Base-by-base conservation (phyloP, 2,888 invertebrate species). In the Brachyptera putata region DNA sequence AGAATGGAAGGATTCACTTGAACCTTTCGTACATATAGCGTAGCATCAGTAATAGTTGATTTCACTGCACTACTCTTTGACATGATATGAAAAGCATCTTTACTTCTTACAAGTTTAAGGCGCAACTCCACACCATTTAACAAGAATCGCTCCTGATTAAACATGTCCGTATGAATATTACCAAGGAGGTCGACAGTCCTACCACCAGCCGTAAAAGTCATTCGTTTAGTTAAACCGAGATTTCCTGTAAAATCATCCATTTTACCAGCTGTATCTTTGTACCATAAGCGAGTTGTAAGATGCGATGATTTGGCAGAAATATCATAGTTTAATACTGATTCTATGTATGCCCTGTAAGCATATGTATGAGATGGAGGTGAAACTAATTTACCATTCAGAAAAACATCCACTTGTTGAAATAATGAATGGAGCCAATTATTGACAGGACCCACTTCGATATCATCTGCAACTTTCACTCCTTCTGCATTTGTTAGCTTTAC, bases 1-100 rank as follows among this genome's bases (percentile, higher is more conserved):
- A 69, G 24, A 2, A 71, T 64, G 1, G 62, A 65, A 0, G 68
- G 69, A 9, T 58, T 66, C 14, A 69, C 65, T 21, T 65, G 65
- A 0, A 62, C 61, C 3, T 66, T 64, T n/a, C 67, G 25, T 3
- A 70, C 61, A n/a, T 66, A 56, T 13, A 70, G 59, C 22, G 65
- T 61, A 5, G 63, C 65, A n/a, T 68, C 66, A 4, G 60, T 34
- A 26, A 69, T 61, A 4, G 64, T 43, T 3, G 67, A 49, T 55
- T 65, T 66, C 26, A 41, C 62, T 5, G 25, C 39, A 1, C 9
- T 16, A 3, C 49, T 48, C 25, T 25, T 49, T 16, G 46, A 59
- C 36, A 68, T 62, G 7, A 68, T 41, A n/a, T 61, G 34, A 61
- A 65, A 65, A 9, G 57, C 26, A 30, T 67, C 64, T 30, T 64